Conservation (phyloP, 2,797 vertebrate genomes). For the Anisognathus igniventris region DNA sequence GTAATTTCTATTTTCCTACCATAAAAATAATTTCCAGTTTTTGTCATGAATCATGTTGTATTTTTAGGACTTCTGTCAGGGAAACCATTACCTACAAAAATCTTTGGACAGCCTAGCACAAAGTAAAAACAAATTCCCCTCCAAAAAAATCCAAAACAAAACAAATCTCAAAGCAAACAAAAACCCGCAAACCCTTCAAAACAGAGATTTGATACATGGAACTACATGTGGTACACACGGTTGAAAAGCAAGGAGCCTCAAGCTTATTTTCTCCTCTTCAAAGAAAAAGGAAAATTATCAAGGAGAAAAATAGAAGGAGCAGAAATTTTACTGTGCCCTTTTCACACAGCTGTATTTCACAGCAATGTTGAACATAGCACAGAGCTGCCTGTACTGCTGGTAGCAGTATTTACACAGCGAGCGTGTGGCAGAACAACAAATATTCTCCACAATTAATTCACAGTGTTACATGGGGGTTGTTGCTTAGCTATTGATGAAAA, state of each 20-base stretch:
- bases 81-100: background rate
- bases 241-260: background rate
- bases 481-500: constrained; percentile 38
- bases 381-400: background rate
- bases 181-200: background rate
- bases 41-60: background rate
- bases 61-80: background rate
- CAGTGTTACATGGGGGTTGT: background rate
- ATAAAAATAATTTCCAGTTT: background rate
- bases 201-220: background rate
- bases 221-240: background rate
- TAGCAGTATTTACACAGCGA: background rate
- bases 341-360: background rate
- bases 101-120: background rate
- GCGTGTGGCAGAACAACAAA: background rate
- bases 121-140: background rate
- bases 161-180: background rate
- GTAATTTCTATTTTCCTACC: background rate
- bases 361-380: background rate
- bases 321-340: background rate
- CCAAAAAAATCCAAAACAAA: background rate
- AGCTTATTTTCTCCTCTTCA: background rate
- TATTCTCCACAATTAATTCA: constrained; percentile 15
- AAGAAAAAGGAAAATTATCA: background rate
- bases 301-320: background rate